Conservation (phyloP, 2,888 invertebrate species). For the Syrista parreyssii region DNA sequence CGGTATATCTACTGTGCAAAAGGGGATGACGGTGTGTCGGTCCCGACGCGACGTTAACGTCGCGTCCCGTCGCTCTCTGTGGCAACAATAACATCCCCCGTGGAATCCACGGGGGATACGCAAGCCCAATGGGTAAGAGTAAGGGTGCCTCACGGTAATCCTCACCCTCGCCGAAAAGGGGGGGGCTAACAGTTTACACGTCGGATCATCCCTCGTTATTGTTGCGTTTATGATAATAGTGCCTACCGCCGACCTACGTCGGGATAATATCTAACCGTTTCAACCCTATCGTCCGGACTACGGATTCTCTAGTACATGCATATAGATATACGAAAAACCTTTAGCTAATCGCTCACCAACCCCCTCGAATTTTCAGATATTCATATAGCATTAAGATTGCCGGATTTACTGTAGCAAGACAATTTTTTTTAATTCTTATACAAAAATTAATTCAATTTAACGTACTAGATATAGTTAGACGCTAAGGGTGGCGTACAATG, state of each 20-base stretch:
- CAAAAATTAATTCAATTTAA: too few relatives aligned
- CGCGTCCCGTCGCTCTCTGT: slow-evolving; percentile 27
- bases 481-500: too few relatives aligned
- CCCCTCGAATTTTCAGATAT: too few relatives aligned
- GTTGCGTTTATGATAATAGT: slow-evolving; percentile 65
- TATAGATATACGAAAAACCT: too few relatives aligned
- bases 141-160: slow-evolving; percentile 48
- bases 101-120: slow-evolving; percentile 44
- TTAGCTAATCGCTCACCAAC: too few relatives aligned
- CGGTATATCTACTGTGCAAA: background rate
- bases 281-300: background rate
- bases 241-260: slow-evolving; percentile 21
- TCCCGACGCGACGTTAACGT: slow-evolving; percentile 13
- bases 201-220: slow-evolving; percentile 66
- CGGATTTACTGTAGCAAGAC: too few relatives aligned
- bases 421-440: too few relatives aligned
- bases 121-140: slow-evolving; percentile 35
- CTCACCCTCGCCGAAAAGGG: slow-evolving; percentile 49
- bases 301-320: too few relatives aligned
- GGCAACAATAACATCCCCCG: slow-evolving; percentile 63
- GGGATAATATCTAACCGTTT: slow-evolving; percentile 4
- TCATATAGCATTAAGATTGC: too few relatives aligned
- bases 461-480: too few relatives aligned
- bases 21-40: slow-evolving; percentile 27
- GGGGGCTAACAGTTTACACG: slow-evolving; percentile 61